Conservation (phyloP, 2,888 invertebrate species). For the Lymantria dispar region DNA sequence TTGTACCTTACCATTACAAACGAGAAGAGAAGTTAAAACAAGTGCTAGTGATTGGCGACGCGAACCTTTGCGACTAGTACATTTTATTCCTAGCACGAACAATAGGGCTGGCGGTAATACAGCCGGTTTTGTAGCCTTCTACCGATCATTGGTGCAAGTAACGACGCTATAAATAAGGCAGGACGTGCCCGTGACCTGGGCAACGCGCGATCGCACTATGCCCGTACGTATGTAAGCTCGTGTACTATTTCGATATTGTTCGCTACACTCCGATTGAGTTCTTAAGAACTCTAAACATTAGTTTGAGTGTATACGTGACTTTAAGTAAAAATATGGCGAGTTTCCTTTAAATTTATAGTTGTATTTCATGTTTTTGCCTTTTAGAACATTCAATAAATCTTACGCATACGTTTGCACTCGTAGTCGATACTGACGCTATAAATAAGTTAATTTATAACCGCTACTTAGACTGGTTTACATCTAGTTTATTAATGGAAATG, state of each 20-base stretch:
- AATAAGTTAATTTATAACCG: neutral
- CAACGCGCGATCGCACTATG: conserved; percentile 34
- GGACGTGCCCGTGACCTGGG: conserved; percentile 73
- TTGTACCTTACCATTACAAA: conserved; percentile 40
- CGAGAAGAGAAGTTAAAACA: conserved; percentile 60
- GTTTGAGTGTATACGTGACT: conserved; percentile 33
- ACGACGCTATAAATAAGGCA: conserved; percentile 75
- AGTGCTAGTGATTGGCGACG: conserved; percentile 53
- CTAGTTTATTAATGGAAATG: conserved; percentile 27
- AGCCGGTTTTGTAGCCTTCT: conserved; percentile 60
- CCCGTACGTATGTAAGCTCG: conserved; percentile 20
- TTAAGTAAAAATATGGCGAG: conserved; percentile 20
- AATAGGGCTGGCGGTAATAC: conserved; percentile 64
- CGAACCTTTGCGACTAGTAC: conserved; percentile 51
- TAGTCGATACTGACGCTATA: neutral
- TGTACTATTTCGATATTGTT: conserved; percentile 30
- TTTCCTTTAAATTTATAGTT: conserved; percentile 7
- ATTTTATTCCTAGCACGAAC: conserved; percentile 71
- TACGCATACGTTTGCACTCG: neutral
- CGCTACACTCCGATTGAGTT: conserved; percentile 23
- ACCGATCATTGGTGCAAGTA: conserved; percentile 73
- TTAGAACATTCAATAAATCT: neutral
- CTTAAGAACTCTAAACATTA: conserved; percentile 23
- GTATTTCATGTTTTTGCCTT: conserved; percentile 12
- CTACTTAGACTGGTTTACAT: neutral